Base-by-base conservation (phyloP, 2,113 vertebrate genomes). In the Symphodus melops region DNA sequence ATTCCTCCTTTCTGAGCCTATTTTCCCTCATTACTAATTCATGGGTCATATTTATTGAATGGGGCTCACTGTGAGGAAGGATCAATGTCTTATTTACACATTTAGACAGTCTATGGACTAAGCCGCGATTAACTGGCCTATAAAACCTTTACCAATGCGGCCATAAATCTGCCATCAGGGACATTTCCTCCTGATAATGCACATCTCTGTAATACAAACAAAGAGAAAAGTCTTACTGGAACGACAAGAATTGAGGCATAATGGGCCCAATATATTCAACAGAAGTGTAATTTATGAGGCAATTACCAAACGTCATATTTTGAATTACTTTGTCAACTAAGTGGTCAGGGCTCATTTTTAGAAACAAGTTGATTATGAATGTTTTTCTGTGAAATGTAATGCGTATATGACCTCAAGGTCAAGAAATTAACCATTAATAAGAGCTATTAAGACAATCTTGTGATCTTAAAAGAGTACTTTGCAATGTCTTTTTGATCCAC, bases 51-150 rank as follows among this genome's bases (percentile, higher is more conserved):
- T 92, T 93, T 93, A 93, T 92, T 79, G 81, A 77, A 83, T 51
- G 76, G 86, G 64, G 73, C 75, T 82, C 64, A 71, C 57, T 61
- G 68, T 80, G 68, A 72, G 72, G 68, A 52, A 67, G 74, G 86
- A 92, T 93, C 91, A 91, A 93, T 93, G 91, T 83, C 84, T 90
- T 92, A 93, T 93, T 93, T 93, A 93, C 90, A 90, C 89, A 90
- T 90, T 89, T 83, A 87, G 82, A 85, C 72, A 81, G 77, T 59
- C 79, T 79, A 70, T 77, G 81, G 81, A 83, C 82, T 84, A 54
- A 83, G 59, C 82, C 73, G 78, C 70, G 85, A 92, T 92, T 89
- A 92, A 91, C 72, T 75, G 72, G 78, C 46, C 87, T 71, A 85
- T 89, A 90, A 93, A 91, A 74, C 78, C 86, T 77, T 83, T 86